Conservation (phyloP, 2,888 invertebrate genomes). For the Celastrina argiolus region DNA sequence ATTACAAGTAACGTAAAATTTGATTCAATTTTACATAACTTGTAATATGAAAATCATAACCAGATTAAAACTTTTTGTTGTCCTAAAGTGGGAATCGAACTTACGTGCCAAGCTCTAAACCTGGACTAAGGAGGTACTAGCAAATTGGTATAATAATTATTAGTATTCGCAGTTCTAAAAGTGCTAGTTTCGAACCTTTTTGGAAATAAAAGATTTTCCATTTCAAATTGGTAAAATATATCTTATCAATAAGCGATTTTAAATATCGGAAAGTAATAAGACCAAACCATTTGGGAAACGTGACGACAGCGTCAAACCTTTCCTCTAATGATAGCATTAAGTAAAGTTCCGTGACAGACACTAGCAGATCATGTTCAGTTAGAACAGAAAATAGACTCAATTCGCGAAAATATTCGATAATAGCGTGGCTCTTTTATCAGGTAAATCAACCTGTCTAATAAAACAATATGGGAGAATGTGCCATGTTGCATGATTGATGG, state of each 20-base stretch:
- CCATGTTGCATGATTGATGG: not conserved
- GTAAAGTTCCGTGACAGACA: not conserved
- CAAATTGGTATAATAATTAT: too few relatives aligned
- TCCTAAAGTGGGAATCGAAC: too few relatives aligned
- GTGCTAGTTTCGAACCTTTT: too few relatives aligned
- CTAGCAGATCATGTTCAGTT: not conserved
- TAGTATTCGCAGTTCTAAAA: too few relatives aligned
- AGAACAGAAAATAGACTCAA: not conserved
- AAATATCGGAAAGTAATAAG: conserved; percentile 1
- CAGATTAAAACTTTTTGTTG: too few relatives aligned
- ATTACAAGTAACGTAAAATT: too few relatives aligned
- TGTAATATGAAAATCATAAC: too few relatives aligned
- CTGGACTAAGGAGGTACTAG: too few relatives aligned
- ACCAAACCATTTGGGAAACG: not conserved
- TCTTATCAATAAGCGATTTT: not conserved
- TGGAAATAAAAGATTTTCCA: too few relatives aligned
- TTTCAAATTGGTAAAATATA: not conserved
- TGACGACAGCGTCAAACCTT: too few relatives aligned
- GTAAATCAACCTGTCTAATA: not conserved
- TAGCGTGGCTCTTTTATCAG: not conserved
- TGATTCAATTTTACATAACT: too few relatives aligned
- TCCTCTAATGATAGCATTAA: not conserved
- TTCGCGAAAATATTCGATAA: not conserved
- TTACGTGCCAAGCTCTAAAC: too few relatives aligned
- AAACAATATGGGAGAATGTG: not conserved